Evolutionary conservation across 2,797 vertebrate genomes (phyloP).

Genomic region (Carduelis carduelis): DNA sequence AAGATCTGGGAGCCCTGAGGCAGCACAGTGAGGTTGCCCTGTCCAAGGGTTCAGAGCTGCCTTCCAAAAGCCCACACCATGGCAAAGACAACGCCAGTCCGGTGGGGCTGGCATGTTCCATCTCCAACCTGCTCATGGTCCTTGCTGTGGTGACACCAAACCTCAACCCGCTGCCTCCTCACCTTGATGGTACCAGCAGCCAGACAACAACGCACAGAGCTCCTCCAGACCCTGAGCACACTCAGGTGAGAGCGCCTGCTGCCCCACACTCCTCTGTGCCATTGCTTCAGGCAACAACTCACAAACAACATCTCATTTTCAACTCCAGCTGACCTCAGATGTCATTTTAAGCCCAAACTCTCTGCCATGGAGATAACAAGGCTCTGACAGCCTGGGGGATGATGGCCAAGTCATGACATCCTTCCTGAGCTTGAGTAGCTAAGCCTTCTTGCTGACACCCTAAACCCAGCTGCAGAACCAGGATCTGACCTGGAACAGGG

Average conservation of each 20-base stretch:
- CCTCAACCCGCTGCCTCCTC: not conserved
- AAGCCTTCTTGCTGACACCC: not conserved
- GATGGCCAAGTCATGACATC: not conserved
- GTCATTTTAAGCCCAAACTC: not conserved
- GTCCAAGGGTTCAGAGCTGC: not conserved
- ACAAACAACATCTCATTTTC: not conserved
- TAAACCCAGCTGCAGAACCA: rapidly evolving
- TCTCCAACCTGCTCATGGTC: not conserved
- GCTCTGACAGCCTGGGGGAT: not conserved
- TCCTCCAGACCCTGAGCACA: not conserved
- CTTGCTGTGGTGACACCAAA: not conserved
- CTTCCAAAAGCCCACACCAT: not conserved
- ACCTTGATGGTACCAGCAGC: not conserved
- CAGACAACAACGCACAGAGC: rapidly evolving
- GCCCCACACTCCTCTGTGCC: rapidly evolving
- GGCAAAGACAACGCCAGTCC: not conserved
- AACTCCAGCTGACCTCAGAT: not conserved
- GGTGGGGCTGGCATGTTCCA: not conserved
- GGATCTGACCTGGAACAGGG: not conserved
- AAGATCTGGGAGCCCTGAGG: not conserved
- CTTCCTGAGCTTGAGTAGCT: not conserved
- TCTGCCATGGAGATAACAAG: not conserved
- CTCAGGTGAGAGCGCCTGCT: not conserved
- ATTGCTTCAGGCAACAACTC: not conserved
- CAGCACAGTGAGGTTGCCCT: not conserved